These are phyloP conservation scores for Sinocyclocheilus maitianheensis DNA, from an alignment of 2,113 vertebrate species.

Conservation along the genomic window DNA sequence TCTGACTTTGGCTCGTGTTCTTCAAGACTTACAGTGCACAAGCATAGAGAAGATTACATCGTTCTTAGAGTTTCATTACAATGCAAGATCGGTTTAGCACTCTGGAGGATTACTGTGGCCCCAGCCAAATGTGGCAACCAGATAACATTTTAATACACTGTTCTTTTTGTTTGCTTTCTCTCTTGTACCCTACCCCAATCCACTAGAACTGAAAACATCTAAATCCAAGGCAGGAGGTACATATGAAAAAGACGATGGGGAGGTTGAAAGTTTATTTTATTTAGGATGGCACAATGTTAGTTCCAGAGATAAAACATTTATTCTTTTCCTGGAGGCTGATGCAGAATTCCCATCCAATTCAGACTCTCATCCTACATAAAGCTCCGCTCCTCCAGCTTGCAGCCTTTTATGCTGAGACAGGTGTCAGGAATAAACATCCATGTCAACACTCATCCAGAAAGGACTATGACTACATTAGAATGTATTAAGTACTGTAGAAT, in stretches of 20 bases:
- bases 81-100: constrained; percentile 48
- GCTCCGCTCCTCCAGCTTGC: constrained; percentile 19
- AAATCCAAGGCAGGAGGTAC: constrained; percentile 36
- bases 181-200: constrained; percentile 30
- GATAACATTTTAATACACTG: constrained; percentile 55
- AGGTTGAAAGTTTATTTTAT: background rate
- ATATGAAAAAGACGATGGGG: background rate
- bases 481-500: too few relatives aligned
- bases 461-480: too few relatives aligned
- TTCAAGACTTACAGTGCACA: constrained; percentile 42
- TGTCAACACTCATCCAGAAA: background rate
- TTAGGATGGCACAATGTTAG: constrained; percentile 36
- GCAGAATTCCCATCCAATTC: constrained; percentile 31
- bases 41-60: constrained; percentile 50
- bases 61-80: constrained; percentile 53
- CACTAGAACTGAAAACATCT: constrained; percentile 41
- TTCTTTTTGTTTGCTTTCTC: constrained; percentile 46
- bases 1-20: constrained; percentile 31
- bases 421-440: constrained; percentile 24
- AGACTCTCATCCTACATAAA: constrained; percentile 37
- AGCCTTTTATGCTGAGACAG: background rate
- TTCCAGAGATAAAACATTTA: constrained; percentile 42
- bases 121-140: constrained; percentile 51
- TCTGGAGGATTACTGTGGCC: constrained; percentile 51
- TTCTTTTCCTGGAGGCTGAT: constrained; percentile 40